Base-by-base conservation (phyloP, 2,797 vertebrate genomes). In the Rhinophrynus dorsalis region DNA sequence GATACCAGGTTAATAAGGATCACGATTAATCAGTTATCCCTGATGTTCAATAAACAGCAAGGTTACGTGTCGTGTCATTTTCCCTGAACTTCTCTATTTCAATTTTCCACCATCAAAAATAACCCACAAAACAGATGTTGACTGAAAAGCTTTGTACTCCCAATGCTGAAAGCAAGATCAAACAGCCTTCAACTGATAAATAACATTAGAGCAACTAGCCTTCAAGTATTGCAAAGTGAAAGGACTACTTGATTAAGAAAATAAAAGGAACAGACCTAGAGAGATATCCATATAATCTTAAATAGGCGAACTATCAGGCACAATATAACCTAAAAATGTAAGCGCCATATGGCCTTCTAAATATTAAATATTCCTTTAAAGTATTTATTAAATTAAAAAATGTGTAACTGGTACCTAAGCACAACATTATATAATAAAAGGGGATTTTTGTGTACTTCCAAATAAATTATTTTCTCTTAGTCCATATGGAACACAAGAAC, bases 51-150 rank as follows among this genome's bases (percentile, higher is more conserved):
- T 52, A 37, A 37, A 57, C 11, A 21, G 18, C 12, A 38, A 15
- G 51, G 51, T 55, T 55, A 55, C 20, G 33, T 37, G 18, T 33
- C n/a, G n/a, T 55, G 32, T 12, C 12, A 5, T 33, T 48, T 24
- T 12, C 29, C 18, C 20, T 12, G 6, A 33, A 33, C 30, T 15
- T 27, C 38, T 17, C 37, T 21, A 18, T 18, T 23, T 23, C 44
- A 38, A 54, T 48, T 23, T 56, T 21, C 8, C 27, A 37, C 7
- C 9, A 9, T 56, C 17, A 35, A 10, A 12, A 52, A 21, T 8
- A 17, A 9, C 33, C 21, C 54, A 18, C 6, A 55, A 26, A 47
- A 37, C 68, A 30, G 38, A 63, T 56, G 59, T n/a, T 38, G 30
- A 62, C 35, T 30, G 11, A 54, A 32, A 10, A 50, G 21, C 20